Conservation (phyloP, 2,797 vertebrate species). For the Eremophila alpestris region DNA sequence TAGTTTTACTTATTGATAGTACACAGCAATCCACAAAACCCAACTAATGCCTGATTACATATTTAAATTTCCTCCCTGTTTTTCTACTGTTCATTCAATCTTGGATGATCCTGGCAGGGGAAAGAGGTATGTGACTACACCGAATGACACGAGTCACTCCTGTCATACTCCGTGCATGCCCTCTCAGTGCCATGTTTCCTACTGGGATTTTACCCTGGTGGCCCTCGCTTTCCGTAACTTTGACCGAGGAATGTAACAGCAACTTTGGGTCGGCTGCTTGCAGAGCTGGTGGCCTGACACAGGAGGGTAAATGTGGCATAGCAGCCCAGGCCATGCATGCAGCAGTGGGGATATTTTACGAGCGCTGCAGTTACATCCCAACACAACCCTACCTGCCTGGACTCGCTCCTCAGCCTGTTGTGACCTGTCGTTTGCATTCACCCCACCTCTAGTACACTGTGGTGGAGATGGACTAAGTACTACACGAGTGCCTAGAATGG, state of each 20-base stretch:
- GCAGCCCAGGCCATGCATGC: slow-evolving; percentile 81
- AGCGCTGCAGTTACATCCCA: slow-evolving; percentile 82
- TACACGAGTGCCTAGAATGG: slow-evolving; percentile 59
- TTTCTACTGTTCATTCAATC: slow-evolving; percentile 90
- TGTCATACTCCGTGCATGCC: slow-evolving; percentile 92
- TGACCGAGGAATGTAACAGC: slow-evolving; percentile 84
- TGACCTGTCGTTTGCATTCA: slow-evolving; percentile 76
- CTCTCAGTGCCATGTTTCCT: slow-evolving; percentile 83
- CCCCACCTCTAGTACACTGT: slow-evolving; percentile 58
- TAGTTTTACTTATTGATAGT: slow-evolving; percentile 70
- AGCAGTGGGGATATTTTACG: slow-evolving; percentile 75
- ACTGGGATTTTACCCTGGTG: slow-evolving; percentile 79
- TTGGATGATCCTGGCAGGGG: slow-evolving; percentile 93
- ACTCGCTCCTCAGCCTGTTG: slow-evolving; percentile 80
- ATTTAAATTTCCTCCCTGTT: slow-evolving; percentile 91
- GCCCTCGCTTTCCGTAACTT: slow-evolving; percentile 83
- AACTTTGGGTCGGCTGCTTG: slow-evolving; percentile 80
- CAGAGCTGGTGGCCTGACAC: slow-evolving; percentile 76
- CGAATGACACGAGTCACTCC: slow-evolving; percentile 81
- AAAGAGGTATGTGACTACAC: slow-evolving; percentile 96
- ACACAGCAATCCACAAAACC: slow-evolving; percentile 70
- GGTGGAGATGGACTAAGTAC: slow-evolving; percentile 57
- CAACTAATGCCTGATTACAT: slow-evolving; percentile 83
- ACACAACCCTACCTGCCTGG: slow-evolving; percentile 79
- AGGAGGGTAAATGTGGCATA: slow-evolving; percentile 72